These are phyloP conservation scores for Coregonus clupeaformis DNA, from an alignment of 2,113 vertebrate species.

Conservation along the genomic window DNA sequence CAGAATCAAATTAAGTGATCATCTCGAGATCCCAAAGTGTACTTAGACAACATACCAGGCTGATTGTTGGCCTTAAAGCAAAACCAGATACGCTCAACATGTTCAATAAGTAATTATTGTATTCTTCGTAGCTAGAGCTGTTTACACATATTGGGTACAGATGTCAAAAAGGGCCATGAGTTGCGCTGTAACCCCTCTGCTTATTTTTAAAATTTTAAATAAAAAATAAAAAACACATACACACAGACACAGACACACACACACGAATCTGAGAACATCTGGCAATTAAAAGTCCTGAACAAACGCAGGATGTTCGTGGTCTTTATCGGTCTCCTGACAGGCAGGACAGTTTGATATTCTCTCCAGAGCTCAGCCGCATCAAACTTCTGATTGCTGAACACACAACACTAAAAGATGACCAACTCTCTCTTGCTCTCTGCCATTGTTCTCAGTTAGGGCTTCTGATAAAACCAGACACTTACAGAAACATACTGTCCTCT, in stretches of 20 bases:
- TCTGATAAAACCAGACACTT: neutral
- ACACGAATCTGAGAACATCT: neutral
- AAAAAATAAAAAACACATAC: neutral
- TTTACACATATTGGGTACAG: constrained; percentile 11
- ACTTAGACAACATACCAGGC: constrained; percentile 8
- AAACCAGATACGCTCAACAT: constrained; percentile 7
- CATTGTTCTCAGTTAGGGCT: neutral
- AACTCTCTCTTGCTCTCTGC: neutral
- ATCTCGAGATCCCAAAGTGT: constrained; percentile 1
- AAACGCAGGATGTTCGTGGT: constrained; percentile 29
- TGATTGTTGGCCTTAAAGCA: constrained; percentile 17
- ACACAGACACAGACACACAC: too few species aligned
- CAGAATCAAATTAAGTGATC: neutral
- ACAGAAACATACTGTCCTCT: neutral
- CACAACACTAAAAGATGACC: neutral
- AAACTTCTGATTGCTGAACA: neutral
- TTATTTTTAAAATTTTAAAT: too few species aligned
- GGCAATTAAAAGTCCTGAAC: constrained; percentile 18
- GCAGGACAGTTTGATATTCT: constrained; percentile 15
- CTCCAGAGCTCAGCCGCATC: constrained; percentile 6
- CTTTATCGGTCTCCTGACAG: constrained; percentile 5
- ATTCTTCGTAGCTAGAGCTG: neutral
- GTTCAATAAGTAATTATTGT: neutral
- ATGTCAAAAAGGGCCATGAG: constrained; percentile 5
- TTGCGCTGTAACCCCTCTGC: neutral